phyloP scores from a whole-genome alignment of 2,888 invertebrate species.

The Pandemis cinnamomeana region DNA sequence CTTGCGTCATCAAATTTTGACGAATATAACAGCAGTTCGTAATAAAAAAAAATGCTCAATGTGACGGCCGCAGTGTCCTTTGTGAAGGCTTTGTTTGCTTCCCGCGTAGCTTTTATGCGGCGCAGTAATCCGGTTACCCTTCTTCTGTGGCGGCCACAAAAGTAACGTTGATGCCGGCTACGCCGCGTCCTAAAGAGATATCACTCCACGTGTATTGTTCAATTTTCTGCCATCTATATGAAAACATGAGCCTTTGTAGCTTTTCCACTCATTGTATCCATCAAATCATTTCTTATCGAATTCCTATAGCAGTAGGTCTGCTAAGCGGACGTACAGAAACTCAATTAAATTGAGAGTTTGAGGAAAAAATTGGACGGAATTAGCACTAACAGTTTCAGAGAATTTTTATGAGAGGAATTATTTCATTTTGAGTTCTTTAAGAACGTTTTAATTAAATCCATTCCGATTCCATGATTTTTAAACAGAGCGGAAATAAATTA shows the following conservation, averaged over 20 bases:
- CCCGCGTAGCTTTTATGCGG: constrained; percentile 38
- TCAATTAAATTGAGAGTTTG: constrained; percentile 12
- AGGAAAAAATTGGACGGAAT: constrained; percentile 20
- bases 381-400: constrained; percentile 33
- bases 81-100: constrained; percentile 36
- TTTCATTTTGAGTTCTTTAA: constrained; percentile 20
- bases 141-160: constrained; percentile 35
- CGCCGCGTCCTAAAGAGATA: constrained; percentile 20
- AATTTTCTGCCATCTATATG: constrained; percentile 12
- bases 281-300: background rate
- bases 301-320: background rate
- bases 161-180: constrained; percentile 29
- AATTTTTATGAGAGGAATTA: constrained; percentile 28
- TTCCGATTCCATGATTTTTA: constrained; percentile 30
- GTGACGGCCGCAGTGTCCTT: constrained; percentile 33
- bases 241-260: constrained; percentile 7
- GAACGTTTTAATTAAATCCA: constrained; percentile 38
- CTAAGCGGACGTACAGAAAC: background rate
- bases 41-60: constrained; percentile 36
- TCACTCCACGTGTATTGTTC: constrained; percentile 31
- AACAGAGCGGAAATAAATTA: constrained; percentile 26
- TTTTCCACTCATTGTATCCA: background rate
- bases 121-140: constrained; percentile 39
- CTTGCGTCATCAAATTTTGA: constrained; percentile 25
- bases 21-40: constrained; percentile 32